Evolutionary conservation across 2,797 vertebrate species (phyloP).

Genomic region (Rallus crepitans): DNA sequence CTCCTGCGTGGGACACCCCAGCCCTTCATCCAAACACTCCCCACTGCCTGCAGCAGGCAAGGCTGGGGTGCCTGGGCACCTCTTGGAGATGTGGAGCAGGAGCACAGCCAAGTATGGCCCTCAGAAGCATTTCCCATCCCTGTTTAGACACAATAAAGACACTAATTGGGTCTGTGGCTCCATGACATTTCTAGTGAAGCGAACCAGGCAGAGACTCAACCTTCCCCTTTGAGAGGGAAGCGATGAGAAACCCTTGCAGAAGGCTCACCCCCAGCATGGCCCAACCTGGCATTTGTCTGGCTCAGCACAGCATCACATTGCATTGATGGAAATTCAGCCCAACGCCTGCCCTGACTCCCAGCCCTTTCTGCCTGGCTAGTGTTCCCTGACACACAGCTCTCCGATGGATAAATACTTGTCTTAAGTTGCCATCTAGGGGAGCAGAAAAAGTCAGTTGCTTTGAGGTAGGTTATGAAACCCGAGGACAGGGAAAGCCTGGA

Average conservation of each 20-base stretch:
- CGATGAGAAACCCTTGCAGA: not conserved
- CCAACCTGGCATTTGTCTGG: not conserved
- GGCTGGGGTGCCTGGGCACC: not conserved
- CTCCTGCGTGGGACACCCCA: not conserved
- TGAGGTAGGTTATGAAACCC: not conserved
- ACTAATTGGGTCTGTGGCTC: not conserved
- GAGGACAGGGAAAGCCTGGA: not conserved
- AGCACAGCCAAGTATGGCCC: not conserved
- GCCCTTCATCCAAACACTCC: not conserved
- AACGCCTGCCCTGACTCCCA: not conserved
- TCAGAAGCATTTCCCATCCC: not conserved
- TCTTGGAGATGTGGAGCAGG: not conserved
- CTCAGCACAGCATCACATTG: not conserved
- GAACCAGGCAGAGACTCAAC: not conserved
- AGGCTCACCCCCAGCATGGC: not conserved
- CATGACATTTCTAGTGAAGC: not conserved
- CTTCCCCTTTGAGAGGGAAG: not conserved
- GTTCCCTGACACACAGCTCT: not conserved
- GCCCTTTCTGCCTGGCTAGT: not conserved
- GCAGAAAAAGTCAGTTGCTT: conserved; percentile 19
- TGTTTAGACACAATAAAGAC: not conserved
- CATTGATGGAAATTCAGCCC: not conserved
- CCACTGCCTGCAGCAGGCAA: not conserved
- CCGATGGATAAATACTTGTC: conserved; percentile 11
- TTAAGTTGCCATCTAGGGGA: conserved; percentile 65